Conservation (phyloP, 2,113 vertebrate species). For the Hippocampus zosterae region DNA sequence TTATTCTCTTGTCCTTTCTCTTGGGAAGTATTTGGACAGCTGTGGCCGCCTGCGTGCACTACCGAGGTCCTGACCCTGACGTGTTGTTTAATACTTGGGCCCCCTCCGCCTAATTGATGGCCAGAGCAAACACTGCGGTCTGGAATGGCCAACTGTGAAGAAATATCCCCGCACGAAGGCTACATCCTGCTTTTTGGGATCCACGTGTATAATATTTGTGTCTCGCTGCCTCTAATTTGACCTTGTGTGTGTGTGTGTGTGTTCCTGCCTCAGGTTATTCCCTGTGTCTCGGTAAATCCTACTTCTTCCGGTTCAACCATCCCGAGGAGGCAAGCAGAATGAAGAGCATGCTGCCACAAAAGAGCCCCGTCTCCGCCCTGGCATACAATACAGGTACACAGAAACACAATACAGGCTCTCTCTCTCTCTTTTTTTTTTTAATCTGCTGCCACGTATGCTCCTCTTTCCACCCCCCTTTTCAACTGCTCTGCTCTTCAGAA, state of each 20-base stretch:
- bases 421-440: slow-evolving; percentile 13
- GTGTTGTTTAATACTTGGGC: slow-evolving; percentile 67
- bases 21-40: slow-evolving; percentile 70
- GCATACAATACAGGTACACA: slow-evolving; percentile 72
- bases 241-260: neutral
- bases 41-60: slow-evolving; percentile 63
- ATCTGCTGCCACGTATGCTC: neutral
- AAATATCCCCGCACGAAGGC: slow-evolving; percentile 23
- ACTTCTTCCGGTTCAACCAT: slow-evolving; percentile 79
- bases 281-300: slow-evolving; percentile 76
- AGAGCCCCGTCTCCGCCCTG: slow-evolving; percentile 70
- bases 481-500: neutral
- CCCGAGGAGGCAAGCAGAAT: slow-evolving; percentile 76
- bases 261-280: slow-evolving; percentile 68
- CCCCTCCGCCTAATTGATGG: slow-evolving; percentile 63
- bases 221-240: neutral
- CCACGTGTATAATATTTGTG: neutral
- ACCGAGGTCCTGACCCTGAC: slow-evolving; percentile 64
- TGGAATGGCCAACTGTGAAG: slow-evolving; percentile 30
- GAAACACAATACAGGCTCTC: slow-evolving; percentile 7
- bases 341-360: slow-evolving; percentile 76
- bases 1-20: slow-evolving; percentile 23
- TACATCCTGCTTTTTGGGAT: neutral
- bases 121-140: slow-evolving; percentile 55
- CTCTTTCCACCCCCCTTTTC: neutral